Evolutionary conservation across 2,113 vertebrate species (phyloP).

Genomic region (Corynorhinus townsendii): DNA sequence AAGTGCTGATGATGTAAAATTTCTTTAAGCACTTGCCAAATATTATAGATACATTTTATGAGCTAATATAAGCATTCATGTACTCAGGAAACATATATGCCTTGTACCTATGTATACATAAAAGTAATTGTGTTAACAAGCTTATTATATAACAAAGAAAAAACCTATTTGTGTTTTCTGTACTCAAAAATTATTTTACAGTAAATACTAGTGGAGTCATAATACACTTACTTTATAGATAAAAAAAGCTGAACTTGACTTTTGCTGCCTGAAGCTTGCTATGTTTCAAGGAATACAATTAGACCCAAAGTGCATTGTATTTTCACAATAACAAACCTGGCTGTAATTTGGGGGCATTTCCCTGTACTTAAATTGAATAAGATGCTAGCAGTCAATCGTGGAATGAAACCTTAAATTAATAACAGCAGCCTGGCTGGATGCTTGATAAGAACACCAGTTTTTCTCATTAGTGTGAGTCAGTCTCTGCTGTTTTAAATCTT

Average conservation of each 20-base stretch:
- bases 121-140: not conserved
- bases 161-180: not conserved
- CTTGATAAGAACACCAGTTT: conserved; percentile 56
- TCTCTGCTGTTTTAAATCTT: not conserved
- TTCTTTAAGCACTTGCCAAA: not conserved
- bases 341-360: not conserved
- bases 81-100: not conserved
- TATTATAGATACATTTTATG: not conserved
- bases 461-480: not conserved
- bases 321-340: not conserved
- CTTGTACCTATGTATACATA: not conserved
- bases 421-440: conserved; percentile 25
- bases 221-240: not conserved
- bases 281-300: not conserved
- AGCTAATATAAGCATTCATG: not conserved
- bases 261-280: not conserved
- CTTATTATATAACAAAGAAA: not conserved
- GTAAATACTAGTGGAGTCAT: not conserved
- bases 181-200: not conserved
- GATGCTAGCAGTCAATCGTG: not conserved
- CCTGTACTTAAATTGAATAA: not conserved
- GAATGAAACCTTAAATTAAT: conserved; percentile 49
- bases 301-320: not conserved
- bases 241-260: not conserved
- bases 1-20: not conserved